A percentile compares a stretch with the other conserved stretches of the same genome.
phyloP scores from a whole-genome alignment of 2,113 vertebrate species.

The Oreocharis arfaki region DNA sequence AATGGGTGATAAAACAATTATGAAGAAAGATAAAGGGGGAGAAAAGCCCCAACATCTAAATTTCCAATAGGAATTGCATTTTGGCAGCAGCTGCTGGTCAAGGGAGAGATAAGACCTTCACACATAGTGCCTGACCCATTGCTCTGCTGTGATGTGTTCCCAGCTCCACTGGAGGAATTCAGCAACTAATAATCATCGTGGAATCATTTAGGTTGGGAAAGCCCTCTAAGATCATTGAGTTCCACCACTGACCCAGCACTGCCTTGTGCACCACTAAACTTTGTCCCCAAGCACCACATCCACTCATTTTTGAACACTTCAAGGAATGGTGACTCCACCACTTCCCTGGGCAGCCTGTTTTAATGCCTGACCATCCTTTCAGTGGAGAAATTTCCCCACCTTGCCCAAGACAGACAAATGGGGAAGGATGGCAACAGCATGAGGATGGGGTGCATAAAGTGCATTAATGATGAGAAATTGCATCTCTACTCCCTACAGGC shows the following conservation, averaged over 20 bases:
- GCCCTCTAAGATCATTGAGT: not conserved
- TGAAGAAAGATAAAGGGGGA: not conserved
- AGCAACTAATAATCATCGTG: fast-evolving
- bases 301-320: not conserved
- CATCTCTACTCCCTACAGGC: not conserved
- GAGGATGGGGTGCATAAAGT: fast-evolving
- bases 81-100: not conserved
- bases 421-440: fast-evolving
- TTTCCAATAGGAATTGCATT: not conserved
- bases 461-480: not conserved
- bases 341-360: not conserved
- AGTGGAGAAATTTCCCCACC: not conserved
- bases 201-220: not conserved
- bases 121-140: fast-evolving
- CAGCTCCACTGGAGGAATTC: not conserved
- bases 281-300: not conserved
- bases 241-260: not conserved
- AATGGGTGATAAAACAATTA: not conserved
- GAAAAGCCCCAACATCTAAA: not conserved
- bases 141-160: fast-evolving
- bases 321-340: not conserved
- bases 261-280: not conserved
- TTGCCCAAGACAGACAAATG: not conserved
- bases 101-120: not conserved
- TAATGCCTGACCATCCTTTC: not conserved